Base-by-base conservation (phyloP, 2,888 invertebrate species). In the Anarsia innoxiella region DNA sequence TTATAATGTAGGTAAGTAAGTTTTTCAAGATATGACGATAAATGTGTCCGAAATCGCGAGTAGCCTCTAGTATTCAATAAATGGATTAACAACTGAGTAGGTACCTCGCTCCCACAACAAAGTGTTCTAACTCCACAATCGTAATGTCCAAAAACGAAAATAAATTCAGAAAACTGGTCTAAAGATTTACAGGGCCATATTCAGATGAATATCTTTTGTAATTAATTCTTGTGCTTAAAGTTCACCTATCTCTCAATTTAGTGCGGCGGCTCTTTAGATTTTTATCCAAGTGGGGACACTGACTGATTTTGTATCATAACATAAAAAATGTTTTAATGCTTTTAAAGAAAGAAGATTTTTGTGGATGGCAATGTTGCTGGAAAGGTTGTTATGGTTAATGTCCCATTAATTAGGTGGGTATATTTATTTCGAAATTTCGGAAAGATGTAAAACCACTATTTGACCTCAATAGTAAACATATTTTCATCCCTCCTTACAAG, bases 151-250 rank as follows among this genome's bases (percentile, higher is more conserved):
- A 42, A 38, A 49, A 46, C 47, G 47, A 48, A 53, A 53, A 54
- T 56, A 59, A 56, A 54, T 53, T 48, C 45, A 19, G 41, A 48
- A 48, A 46, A 53, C 55, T 49, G 51, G 55, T 58, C 49, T 39
- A 45, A 42, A 51, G 51, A 51, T 58, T 52, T 55, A 53, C 49
- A 39, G 46, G 53, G 50, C 41, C 46, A 39, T 46, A 40, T 46
- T 41, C 33, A 47, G 59, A 59, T 59, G 40, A 51, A 51, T 53
- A 61, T 59, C 59, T 33, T 16, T 36, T 36, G 53, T 53, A 59
- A 60, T 58, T 56, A 59, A 61, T 61, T 36, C 37, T 32, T 37
- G 27, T 31, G 36, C 39, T 44, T 49, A 42, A 48, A 47, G 42
- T 42, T 46, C 26, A 42, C 42, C 39, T 48, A 46, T 55, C 49